These are phyloP conservation scores for Urophycis tenuis DNA, from an alignment of 2,797 vertebrate species.

Conservation along the genomic window DNA sequence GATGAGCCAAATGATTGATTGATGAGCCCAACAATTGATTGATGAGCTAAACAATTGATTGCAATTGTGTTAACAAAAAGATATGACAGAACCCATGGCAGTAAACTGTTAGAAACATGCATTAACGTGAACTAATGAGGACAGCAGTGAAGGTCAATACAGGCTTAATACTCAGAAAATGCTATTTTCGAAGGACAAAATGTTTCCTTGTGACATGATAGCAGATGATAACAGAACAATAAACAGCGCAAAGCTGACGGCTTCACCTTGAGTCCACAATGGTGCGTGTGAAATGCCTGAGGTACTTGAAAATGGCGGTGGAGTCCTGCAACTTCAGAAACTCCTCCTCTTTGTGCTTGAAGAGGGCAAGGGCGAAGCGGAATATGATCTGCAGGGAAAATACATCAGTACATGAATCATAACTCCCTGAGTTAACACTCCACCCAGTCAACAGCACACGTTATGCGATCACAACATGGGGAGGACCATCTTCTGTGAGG, in stretches of 20 bases:
- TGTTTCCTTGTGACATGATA: not conserved
- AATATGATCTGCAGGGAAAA: constrained; percentile 84
- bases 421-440: not conserved
- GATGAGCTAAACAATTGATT: not conserved
- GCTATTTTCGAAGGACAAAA: not conserved
- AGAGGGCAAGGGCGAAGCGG: constrained; percentile 88
- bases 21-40: no score
- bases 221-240: not conserved
- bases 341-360: constrained; percentile 96
- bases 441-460: not conserved
- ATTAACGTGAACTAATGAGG: not conserved
- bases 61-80: not conserved
- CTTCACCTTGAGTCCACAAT: constrained; percentile 86
- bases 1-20: no score
- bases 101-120: not conserved
- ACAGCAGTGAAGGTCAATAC: no score
- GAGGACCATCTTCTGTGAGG: not conserved
- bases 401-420: constrained; percentile 15
- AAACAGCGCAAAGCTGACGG: not conserved
- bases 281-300: constrained; percentile 86
- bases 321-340: constrained; percentile 89
- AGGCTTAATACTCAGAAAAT: not conserved
- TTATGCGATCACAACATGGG: not conserved
- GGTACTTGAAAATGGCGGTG: constrained; percentile 92
- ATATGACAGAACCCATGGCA: not conserved